phyloP scores from a whole-genome alignment of 2,888 invertebrate genomes.

The Agrilus biguttatus region DNA sequence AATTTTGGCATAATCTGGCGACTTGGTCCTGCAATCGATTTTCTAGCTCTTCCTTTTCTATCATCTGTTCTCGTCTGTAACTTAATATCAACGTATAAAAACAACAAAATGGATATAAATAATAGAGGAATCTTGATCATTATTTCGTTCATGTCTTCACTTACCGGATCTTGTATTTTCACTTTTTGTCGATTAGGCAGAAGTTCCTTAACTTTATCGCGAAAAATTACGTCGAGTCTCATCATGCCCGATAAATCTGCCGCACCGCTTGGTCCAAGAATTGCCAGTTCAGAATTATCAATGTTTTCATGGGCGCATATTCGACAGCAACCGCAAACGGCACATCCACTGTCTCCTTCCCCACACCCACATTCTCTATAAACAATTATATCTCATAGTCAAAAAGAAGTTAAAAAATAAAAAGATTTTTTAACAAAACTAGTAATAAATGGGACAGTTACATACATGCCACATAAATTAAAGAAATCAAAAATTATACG shows the following conservation, averaged over 20 bases:
- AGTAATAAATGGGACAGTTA: too few species aligned
- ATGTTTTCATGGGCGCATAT: conserved; percentile 64
- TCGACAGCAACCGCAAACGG: conserved; percentile 82
- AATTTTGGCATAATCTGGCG: conserved; percentile 23
- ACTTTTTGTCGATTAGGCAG: conserved; percentile 36
- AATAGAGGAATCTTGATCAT: conserved; percentile 1
- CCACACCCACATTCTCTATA: conserved; percentile 86
- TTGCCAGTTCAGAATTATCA: conserved; percentile 36
- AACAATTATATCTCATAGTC: too few species aligned
- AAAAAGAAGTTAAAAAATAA: too few species aligned
- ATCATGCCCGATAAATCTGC: conserved; percentile 41
- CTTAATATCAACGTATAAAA: conserved; percentile 4
- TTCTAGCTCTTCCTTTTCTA: conserved; percentile 35
- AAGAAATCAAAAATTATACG: too few species aligned
- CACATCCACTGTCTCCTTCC: conserved; percentile 87
- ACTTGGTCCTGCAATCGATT: conserved; percentile 25
- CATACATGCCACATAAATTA: too few species aligned
- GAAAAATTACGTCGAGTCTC: conserved; percentile 38
- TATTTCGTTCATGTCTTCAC: not conserved
- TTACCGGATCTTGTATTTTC: conserved; percentile 41
- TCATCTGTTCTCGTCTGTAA: conserved; percentile 38
- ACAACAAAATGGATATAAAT: not conserved
- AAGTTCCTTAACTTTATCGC: conserved; percentile 28
- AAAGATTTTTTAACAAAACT: too few species aligned
- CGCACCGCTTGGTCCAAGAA: conserved; percentile 31